phyloP scores from a whole-genome alignment of 53 echinoderm and acorn worm genomes.

The Echinometra lucunter region DNA sequence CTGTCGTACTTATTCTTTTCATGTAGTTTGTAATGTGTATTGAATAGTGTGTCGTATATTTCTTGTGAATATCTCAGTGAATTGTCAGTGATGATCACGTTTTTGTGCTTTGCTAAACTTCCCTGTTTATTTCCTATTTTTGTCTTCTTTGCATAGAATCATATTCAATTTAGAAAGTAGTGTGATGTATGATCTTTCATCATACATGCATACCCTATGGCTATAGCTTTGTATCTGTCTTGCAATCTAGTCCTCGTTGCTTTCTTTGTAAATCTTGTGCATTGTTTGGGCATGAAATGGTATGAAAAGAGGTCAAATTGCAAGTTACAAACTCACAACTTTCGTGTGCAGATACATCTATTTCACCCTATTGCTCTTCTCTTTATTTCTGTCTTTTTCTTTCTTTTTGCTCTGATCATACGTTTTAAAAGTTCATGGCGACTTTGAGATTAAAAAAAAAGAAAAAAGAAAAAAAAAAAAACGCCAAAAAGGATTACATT shows the following conservation, averaged over 20 bases:
- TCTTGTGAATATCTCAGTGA: background rate
- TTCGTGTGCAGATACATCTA: background rate
- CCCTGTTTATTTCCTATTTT: background rate
- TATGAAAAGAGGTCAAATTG: background rate
- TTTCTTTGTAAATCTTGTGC: background rate
- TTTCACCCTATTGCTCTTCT: background rate
- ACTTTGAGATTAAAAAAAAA: too few species aligned
- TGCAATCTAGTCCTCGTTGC: background rate
- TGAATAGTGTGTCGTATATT: background rate
- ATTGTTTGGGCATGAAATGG: background rate
- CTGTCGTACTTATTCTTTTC: background rate
- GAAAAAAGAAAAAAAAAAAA: too few species aligned
- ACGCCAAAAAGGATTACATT: too few species aligned
- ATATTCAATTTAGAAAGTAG: background rate
- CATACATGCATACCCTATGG: background rate
- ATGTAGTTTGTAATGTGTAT: background rate
- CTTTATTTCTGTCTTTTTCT: background rate
- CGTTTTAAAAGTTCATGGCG: too few species aligned
- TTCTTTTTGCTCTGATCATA: too few species aligned
- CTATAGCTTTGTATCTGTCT: background rate
- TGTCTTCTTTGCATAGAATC: background rate
- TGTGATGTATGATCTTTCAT: background rate
- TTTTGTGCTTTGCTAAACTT: slow-evolving; percentile 12
- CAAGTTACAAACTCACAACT: background rate
- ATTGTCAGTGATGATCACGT: background rate